A percentile compares a stretch with the other conserved stretches of the same genome.
These are phyloP conservation scores for Riptortus pedestris DNA, from an alignment of 1,140 invertebrate species.

Conservation along the genomic window DNA sequence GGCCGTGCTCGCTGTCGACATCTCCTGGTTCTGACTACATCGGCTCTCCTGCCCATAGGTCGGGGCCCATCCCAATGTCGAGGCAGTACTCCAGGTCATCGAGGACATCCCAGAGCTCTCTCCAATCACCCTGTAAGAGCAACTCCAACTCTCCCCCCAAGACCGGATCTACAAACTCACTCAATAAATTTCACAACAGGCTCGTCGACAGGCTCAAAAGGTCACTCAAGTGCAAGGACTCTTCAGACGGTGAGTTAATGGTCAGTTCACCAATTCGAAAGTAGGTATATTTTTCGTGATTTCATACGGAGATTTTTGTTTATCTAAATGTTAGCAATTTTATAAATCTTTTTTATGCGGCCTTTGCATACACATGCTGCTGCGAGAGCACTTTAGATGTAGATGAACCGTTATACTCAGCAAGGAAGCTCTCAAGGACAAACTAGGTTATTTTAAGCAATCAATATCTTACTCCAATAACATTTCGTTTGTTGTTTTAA, in stretches of 20 bases:
- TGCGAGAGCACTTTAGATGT: background rate
- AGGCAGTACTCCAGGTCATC: slow-evolving; percentile 48
- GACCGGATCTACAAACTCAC: slow-evolving; percentile 46
- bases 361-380: background rate
- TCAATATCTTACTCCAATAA: background rate
- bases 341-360: background rate
- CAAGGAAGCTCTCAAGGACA: background rate
- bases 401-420: background rate
- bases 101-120: slow-evolving; percentile 45
- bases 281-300: slow-evolving; percentile 14
- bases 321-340: background rate
- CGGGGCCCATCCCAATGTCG: slow-evolving; percentile 45
- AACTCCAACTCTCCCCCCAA: slow-evolving; percentile 51
- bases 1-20: slow-evolving; percentile 51
- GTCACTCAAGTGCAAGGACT: slow-evolving; percentile 55
- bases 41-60: slow-evolving; percentile 50
- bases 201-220: slow-evolving; percentile 72
- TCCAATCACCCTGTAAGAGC: slow-evolving; percentile 44
- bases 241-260: slow-evolving; percentile 36
- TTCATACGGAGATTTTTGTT: background rate
- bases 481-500: background rate
- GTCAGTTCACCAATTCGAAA: slow-evolving; percentile 20
- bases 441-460: background rate
- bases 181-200: slow-evolving; percentile 74
- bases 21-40: slow-evolving; percentile 56